Evolutionary conservation across 2,113 vertebrate species (phyloP).

Genomic region (Pardalotus punctatus): DNA sequence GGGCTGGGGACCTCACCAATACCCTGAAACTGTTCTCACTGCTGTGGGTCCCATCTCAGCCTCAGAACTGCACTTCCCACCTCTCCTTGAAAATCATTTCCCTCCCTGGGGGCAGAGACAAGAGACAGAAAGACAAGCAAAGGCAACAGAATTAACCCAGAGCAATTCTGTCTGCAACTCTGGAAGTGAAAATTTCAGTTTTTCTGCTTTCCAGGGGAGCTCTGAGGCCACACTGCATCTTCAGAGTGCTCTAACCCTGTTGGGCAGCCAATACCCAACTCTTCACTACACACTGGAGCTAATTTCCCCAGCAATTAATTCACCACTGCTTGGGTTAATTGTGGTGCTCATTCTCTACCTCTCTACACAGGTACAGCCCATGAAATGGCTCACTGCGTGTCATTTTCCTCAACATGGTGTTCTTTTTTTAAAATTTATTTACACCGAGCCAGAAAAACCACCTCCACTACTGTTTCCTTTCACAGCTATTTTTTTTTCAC

Average conservation of each 20-base stretch:
- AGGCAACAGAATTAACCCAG: neutral
- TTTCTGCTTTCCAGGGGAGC: neutral
- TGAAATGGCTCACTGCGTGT: neutral
- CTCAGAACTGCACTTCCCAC: neutral
- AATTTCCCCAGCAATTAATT: neutral
- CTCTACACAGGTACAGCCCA: neutral
- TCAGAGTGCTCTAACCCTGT: neutral
- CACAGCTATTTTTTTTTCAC: neutral
- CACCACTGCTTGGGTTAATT: neutral
- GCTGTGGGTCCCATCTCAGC: neutral
- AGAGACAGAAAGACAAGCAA: neutral
- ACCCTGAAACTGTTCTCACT: rapidly evolving
- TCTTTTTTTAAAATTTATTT: neutral
- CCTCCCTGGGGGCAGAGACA: neutral
- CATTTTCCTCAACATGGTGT: neutral
- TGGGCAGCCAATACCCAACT: neutral
- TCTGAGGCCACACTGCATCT: neutral
- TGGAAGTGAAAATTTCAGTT: neutral
- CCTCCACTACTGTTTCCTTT: neutral
- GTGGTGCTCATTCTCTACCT: neutral
- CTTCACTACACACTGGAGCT: neutral
- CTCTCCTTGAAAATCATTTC: neutral
- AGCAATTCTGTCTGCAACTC: neutral
- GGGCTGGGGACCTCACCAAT: no score
- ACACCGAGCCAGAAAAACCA: neutral